Base-by-base conservation (phyloP, 2,797 vertebrate genomes). In the Steatocranus sp. region DNA sequence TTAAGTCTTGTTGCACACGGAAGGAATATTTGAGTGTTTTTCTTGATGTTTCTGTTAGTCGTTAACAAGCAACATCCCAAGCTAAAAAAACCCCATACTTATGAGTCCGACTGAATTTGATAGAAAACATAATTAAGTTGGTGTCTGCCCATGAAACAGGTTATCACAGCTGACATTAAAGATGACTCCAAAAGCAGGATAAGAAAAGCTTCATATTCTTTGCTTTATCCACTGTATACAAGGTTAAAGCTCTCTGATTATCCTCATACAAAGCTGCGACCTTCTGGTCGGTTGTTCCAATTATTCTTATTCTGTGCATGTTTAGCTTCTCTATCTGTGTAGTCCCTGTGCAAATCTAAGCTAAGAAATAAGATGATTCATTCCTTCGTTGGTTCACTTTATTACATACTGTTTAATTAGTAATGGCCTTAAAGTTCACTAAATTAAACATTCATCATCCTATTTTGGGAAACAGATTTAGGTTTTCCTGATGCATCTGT, bases 261-360 rank as follows among this genome's bases (percentile, higher is more conserved):
- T 17, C 1, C 38, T 46, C 15, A 11, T 27, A 27, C 6, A 17
- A 30, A 70, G 41, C 66, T 46, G 66, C 6, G 1, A 70, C 66
- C 4, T 70, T 27, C 38, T 27, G 0, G 23, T 70, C 14, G 2
- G 8, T 68, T 70, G 15, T 70, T 0, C 41, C 25, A 73, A n/a
- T 1, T 48, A 36, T 61, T n/a, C 18, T 12, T 12, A 1, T 0
- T 27, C 43, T 32, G 17, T 14, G 17, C 17, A 0, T 12, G 11
- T 48, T 48, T 8, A 12, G 4, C 10, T 6, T 30, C 23, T 30
- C 1, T 34, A 0, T 10, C 6, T 8, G 23, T 46, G 41, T 11
- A 30, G 41, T 15, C 1, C 6, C 6, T 11, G 1, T 73, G 5
- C 48, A 73, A 27, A 48, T 30, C 10, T 46, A 73, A 46, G 1